These are phyloP conservation scores for Calliopum simillimum DNA, from an alignment of 2,888 invertebrate species.

Conservation along the genomic window DNA sequence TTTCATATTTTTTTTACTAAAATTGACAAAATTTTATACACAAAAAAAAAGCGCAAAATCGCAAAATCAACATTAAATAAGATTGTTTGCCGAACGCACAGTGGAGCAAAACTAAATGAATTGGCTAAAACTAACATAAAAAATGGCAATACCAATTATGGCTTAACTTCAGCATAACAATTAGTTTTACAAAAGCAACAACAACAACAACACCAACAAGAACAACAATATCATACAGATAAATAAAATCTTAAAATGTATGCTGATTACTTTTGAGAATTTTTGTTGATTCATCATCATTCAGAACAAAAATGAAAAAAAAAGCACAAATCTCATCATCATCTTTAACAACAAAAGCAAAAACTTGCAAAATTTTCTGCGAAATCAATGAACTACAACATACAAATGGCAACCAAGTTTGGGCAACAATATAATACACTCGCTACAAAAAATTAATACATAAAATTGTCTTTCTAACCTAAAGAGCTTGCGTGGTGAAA, in stretches of 20 bases:
- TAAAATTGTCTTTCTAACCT: background rate
- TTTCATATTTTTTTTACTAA: too few relatives aligned
- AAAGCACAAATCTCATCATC: background rate
- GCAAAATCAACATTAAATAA: too few relatives aligned
- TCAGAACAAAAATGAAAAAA: background rate
- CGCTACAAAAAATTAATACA: too few relatives aligned
- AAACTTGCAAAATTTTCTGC: background rate
- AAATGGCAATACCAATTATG: too few relatives aligned
- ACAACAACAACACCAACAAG: background rate
- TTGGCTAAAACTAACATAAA: too few relatives aligned
- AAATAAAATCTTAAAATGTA: background rate
- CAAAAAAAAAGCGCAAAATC: too few relatives aligned
- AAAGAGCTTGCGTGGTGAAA: background rate
- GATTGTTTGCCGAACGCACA: too few relatives aligned
- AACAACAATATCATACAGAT: background rate
- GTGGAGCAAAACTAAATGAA: too few relatives aligned
- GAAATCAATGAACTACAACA: constrained; percentile 8
- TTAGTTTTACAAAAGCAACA: background rate
- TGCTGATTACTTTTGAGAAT: constrained; percentile 4
- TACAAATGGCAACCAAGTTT: background rate
- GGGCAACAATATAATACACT: too few relatives aligned
- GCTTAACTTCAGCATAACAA: too few relatives aligned
- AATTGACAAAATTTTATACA: too few relatives aligned
- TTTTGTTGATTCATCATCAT: constrained; percentile 16
- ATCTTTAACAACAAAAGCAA: background rate